Conservation (phyloP, 1,140 invertebrate species). For the Drosophila dunni region DNA sequence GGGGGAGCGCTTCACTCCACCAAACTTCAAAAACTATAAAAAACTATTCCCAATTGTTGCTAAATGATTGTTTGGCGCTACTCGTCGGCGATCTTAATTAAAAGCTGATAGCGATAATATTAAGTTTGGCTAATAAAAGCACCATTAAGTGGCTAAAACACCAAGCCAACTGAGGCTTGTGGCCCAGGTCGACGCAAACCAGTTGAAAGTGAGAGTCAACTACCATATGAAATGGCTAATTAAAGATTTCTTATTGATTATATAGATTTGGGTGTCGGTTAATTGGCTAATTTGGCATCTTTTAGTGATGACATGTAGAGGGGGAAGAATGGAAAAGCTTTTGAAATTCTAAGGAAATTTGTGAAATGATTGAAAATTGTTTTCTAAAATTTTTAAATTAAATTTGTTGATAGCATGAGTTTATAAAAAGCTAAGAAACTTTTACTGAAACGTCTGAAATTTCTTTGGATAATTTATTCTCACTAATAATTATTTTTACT, state of each 20-base stretch:
- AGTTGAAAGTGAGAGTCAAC: slow-evolving; percentile 41
- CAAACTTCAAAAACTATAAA: slow-evolving; percentile 21
- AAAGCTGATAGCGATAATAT: slow-evolving; percentile 71
- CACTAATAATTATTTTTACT: no score
- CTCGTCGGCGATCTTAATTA: slow-evolving; percentile 75
- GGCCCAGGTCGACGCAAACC: background rate
- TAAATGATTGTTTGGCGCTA: slow-evolving; percentile 51
- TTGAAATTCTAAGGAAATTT: no score
- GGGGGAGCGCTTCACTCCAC: background rate
- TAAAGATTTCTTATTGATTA: slow-evolving; percentile 12
- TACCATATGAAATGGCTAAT: slow-evolving; percentile 5
- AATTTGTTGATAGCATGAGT: no score
- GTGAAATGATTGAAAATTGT: no score
- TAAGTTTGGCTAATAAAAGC: slow-evolving; percentile 47
- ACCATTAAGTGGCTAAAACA: slow-evolving; percentile 21
- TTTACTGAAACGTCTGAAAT: no score
- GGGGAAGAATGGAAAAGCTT: no score
- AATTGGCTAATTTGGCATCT: no score
- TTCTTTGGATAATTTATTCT: no score
- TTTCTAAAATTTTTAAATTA: no score
- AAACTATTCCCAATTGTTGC: slow-evolving; percentile 68
- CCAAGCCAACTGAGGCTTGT: slow-evolving; percentile 1
- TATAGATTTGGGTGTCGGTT: background rate
- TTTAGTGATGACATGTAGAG: background rate
- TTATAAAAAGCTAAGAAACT: no score